Conservation (phyloP, 1,140 invertebrate species). For the Papilio machaon region DNA sequence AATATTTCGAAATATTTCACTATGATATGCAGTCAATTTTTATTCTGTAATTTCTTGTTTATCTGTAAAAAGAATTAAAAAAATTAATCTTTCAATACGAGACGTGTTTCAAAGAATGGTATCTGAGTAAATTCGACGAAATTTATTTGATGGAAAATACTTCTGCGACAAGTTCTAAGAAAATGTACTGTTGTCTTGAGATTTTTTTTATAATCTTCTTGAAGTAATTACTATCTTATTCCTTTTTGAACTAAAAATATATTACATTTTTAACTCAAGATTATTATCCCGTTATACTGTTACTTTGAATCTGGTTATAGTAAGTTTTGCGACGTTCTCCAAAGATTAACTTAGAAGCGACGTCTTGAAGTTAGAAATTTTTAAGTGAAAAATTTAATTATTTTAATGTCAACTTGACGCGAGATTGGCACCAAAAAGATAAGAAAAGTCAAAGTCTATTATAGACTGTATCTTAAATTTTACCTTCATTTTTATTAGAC, state of each 20-base stretch:
- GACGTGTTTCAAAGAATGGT: no score
- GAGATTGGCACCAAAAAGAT: slow-evolving; percentile 27
- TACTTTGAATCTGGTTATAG: neutral
- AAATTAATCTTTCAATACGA: neutral
- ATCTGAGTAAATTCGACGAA: no score
- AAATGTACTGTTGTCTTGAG: no score
- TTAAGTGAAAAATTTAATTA: slow-evolving; percentile 34
- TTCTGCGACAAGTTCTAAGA: no score
- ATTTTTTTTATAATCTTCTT: no score
- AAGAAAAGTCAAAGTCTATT: slow-evolving; percentile 4
- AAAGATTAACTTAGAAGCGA: neutral
- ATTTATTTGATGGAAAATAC: no score
- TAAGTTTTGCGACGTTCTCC: neutral
- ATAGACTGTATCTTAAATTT: neutral
- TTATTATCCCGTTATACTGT: neutral
- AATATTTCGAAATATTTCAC: no score
- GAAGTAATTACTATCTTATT: neutral
- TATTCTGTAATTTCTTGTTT: no score
- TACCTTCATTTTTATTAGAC: slow-evolving; percentile 23
- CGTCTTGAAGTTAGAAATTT: slow-evolving; percentile 7
- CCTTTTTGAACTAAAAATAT: neutral
- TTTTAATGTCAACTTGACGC: slow-evolving; percentile 24
- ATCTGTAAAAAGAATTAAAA: no score
- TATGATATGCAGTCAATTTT: no score
- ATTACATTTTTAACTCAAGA: neutral